phyloP scores from a whole-genome alignment of 2,113 vertebrate genomes.

The Mustelus asterias region DNA sequence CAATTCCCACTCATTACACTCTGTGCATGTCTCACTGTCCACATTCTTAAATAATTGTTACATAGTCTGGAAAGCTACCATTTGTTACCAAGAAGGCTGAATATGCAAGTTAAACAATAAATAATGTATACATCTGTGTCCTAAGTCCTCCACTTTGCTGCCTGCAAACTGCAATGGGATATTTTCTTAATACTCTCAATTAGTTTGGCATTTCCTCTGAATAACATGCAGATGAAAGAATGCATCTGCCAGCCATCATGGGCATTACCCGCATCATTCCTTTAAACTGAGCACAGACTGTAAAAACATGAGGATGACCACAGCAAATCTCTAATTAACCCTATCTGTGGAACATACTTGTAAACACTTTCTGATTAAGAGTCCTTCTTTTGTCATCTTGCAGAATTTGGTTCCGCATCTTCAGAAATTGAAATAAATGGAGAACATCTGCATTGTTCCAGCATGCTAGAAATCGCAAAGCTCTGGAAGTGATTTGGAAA shows the following conservation, averaged over 20 bases:
- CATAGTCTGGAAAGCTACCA: neutral
- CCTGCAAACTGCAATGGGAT: neutral
- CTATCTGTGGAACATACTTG: neutral
- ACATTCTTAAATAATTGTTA: slow-evolving; percentile 1
- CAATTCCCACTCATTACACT: neutral
- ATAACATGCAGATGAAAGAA: slow-evolving; percentile 4
- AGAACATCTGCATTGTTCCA: slow-evolving; percentile 33
- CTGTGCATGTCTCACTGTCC: neutral
- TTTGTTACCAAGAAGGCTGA: neutral
- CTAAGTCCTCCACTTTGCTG: neutral
- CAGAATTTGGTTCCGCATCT: neutral
- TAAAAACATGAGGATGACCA: neutral
- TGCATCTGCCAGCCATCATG: slow-evolving; percentile 4
- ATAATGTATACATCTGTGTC: neutral
- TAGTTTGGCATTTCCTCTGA: slow-evolving; percentile 36
- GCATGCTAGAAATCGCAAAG: neutral
- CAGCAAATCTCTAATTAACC: slow-evolving; percentile 10
- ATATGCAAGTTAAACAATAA: neutral
- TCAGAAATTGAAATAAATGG: neutral
- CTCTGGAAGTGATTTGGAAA: slow-evolving; percentile 32
- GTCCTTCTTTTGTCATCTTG: neutral
- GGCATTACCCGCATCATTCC: slow-evolving; percentile 13
- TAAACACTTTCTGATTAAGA: neutral
- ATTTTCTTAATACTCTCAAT: slow-evolving; percentile 19
- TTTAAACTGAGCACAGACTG: neutral